Conservation (phyloP, 2,113 vertebrate species). For the Phylloscopus whistleri region DNA sequence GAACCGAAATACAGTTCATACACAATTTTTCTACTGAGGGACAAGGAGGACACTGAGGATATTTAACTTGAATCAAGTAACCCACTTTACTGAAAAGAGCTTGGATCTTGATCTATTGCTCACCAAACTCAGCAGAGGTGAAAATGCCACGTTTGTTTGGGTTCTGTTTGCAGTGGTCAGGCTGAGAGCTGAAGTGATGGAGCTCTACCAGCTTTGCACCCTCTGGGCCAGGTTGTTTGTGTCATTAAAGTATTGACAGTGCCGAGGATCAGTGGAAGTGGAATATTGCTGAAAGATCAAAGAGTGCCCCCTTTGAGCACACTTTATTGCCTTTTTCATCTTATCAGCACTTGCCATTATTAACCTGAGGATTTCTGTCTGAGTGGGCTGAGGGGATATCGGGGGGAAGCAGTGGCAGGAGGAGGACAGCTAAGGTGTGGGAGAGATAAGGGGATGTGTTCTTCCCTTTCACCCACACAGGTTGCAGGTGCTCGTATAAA, state of each 20-base stretch:
- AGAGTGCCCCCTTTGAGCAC: slow-evolving; percentile 20
- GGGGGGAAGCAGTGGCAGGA: background rate
- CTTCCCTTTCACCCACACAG: background rate
- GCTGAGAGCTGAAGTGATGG: background rate
- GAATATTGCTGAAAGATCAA: slow-evolving; percentile 55
- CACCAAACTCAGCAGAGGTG: background rate
- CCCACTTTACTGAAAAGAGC: background rate
- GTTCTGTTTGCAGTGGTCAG: background rate
- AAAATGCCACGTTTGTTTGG: background rate
- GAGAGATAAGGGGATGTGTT: background rate
- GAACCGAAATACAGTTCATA: background rate
- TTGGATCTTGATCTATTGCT: background rate
- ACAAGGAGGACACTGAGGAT: background rate
- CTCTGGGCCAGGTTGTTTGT: background rate
- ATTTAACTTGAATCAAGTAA: background rate
- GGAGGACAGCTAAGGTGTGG: background rate
- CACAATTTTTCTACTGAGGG: background rate
- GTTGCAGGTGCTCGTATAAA: background rate
- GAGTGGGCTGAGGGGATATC: background rate
- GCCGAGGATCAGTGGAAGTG: slow-evolving; percentile 17
- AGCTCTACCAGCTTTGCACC: background rate
- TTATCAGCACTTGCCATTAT: slow-evolving; percentile 57
- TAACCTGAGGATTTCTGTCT: slow-evolving; percentile 47
- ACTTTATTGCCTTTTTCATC: slow-evolving; percentile 55
- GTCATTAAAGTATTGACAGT: background rate